Evolutionary conservation across 2,113 vertebrate species (phyloP), one percentile per base, ranked within the genome.

Genomic region (Nibea coibor): DNA sequence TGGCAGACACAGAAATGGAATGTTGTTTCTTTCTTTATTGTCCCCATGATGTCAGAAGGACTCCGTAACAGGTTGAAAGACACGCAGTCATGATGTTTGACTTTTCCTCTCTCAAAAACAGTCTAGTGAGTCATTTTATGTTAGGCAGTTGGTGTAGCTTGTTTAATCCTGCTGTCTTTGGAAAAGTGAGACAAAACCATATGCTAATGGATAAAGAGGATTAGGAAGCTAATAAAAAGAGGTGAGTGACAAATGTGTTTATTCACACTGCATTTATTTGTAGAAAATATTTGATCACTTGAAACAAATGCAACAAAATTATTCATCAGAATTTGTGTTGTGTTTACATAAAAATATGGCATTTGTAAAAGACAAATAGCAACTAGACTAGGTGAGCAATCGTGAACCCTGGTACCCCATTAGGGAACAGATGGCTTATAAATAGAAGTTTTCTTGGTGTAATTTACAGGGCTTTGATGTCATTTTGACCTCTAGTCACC

Each of bases 391-490:
- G 15, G 16, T 42, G 2, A 56, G 28, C 10, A 31, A 45, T 24
- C 16, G 26, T 24, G 66, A 62, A 62, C 35, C 2, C 54, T 39
- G 26, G 1, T 24, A 6, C 12, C 20, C 6, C 15, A 28, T 62
- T 6, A 48, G 63, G 14, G 57, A 42, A 61, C 31, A 63, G 19
- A 72, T 76, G 51, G 31, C 35, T 67, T 39, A 58, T 77, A 54
- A 68, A 72, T 80, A 8, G 51, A 39, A 72, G 51, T 56, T 54
- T 70, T 56, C 84, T 82, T 82, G 75, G 51, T 68, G 31, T 82
- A 85, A 89, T 89, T 91, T 87, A 73, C 70, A 22, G 72, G 66
- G 75, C 72, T 71, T 26, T 83, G 57, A 85, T 70, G 67, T 79
- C 70, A 75, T 63, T 78, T 70, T 71, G 67, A 73, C 68, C 82